Conservation (phyloP, 2,888 invertebrate species). For the Erebia epiphron region DNA sequence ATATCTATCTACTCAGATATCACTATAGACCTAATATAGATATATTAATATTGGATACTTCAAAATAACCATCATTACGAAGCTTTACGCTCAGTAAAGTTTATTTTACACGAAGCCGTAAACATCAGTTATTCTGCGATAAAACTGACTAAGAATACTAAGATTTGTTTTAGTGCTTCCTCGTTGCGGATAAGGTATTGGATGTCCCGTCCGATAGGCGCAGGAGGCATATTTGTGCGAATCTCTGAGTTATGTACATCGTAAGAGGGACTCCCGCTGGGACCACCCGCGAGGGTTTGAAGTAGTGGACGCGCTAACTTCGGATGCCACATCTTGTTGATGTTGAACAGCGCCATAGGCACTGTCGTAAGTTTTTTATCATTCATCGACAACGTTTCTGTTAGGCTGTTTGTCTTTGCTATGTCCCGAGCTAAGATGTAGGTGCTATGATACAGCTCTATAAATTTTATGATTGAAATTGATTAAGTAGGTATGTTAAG, state of each 20-base stretch:
- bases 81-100: slow-evolving; percentile 13
- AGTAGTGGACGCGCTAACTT: slow-evolving; percentile 46
- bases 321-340: slow-evolving; percentile 42
- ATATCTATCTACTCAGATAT: too few species aligned
- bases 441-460: neutral
- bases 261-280: slow-evolving; percentile 71
- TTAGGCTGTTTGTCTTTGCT: slow-evolving; percentile 19
- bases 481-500: too few species aligned
- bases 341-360: slow-evolving; percentile 44
- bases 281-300: slow-evolving; percentile 71
- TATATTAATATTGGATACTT: neutral
- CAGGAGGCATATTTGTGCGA: slow-evolving; percentile 72
- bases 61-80: slow-evolving; percentile 15
- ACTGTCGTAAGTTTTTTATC: slow-evolving; percentile 44
- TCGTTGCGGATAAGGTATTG: slow-evolving; percentile 60
- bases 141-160: slow-evolving; percentile 45
- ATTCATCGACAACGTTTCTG: slow-evolving; percentile 26
- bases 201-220: slow-evolving; percentile 66
- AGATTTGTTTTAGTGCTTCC: slow-evolving; percentile 68
- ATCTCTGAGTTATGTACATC: slow-evolving; percentile 76
- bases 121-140: slow-evolving; percentile 42
- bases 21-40: too few species aligned
- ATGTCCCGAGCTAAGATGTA: neutral
- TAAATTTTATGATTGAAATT: neutral
- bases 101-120: slow-evolving; percentile 7